Conservation (phyloP, 1,140 invertebrate genomes). For the Zaprionus davidi region DNA sequence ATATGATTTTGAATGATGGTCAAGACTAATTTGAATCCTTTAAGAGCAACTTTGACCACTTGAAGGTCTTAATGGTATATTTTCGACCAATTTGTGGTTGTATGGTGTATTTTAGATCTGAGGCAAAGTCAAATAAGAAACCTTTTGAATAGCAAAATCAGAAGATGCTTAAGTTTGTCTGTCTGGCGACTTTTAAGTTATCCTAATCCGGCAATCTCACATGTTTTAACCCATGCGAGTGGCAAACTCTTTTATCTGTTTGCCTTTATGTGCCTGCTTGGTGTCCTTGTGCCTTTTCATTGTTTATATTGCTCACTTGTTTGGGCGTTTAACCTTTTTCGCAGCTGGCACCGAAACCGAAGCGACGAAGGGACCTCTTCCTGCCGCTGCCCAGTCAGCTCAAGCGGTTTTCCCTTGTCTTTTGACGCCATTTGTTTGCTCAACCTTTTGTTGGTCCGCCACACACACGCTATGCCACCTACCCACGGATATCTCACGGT, state of each 20-base stretch:
- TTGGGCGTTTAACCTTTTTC: conserved; percentile 76
- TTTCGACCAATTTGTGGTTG: not conserved
- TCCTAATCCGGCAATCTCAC: conserved; percentile 25
- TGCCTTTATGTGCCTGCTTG: conserved; percentile 57
- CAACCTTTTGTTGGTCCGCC: conserved; percentile 56
- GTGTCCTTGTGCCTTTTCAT: conserved; percentile 57
- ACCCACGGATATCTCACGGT: conserved; percentile 14
- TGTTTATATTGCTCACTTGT: conserved; percentile 77
- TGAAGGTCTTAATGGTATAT: not conserved
- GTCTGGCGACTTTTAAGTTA: conserved; percentile 5
- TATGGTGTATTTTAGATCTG: not conserved
- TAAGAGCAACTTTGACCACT: not conserved
- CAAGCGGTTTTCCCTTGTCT: conserved; percentile 69
- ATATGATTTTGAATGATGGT: not conserved
- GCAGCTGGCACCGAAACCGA: conserved; percentile 36
- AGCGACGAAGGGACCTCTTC: conserved; percentile 17
- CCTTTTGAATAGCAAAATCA: conserved; percentile 5
- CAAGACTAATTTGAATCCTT: not conserved
- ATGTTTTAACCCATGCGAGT: conserved; percentile 35
- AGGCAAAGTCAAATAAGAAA: not conserved
- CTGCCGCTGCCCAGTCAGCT: conserved; percentile 30
- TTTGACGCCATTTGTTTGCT: conserved; percentile 76
- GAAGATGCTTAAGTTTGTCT: not conserved
- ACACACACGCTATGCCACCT: not conserved
- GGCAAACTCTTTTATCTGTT: conserved; percentile 55